Evolutionary conservation across 2,113 vertebrate species (phyloP), one percentile per base, ranked within the genome.

Genomic region (Heliornis fulica): DNA sequence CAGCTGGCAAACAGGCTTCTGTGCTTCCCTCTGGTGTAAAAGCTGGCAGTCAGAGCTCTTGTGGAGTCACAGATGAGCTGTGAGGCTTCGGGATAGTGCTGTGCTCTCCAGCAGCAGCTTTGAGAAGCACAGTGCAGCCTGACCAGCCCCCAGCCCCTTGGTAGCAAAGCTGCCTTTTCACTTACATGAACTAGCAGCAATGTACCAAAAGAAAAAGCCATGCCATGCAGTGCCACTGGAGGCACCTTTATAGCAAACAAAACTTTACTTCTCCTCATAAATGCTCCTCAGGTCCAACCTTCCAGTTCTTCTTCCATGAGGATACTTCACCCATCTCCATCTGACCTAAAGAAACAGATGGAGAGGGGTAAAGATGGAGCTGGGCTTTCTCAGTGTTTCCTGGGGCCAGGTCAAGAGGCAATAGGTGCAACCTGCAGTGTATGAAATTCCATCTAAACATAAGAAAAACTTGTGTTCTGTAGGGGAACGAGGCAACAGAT

Each of bases 161-260:
- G 59, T 19, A 60, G 46, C 59, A 56, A 50, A 78, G 31, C 65
- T 40, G 31, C 54, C 36, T 63, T 63, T 46, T 60, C 1, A 1
- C 36, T 72, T 26, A 9, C 2, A 15, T 1, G 1, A 46, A n/a
- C n/a, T 22, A 46, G 38, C 4, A 3, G 53, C 34, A 36, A 9
- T 4, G 10, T 4, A 46, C 34, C 41, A 34, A 70, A 79, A 91
- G 41, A 32, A 72, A 68, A 82, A 77, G 57, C 45, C 1, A 2
- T 12, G 57, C 4, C 2, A 38, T 76, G 53, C 81, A 53, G 36
- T 11, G 56, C 56, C 46, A 17, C 15, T 5, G 6, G n/a, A 54
- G n/a, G 48, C 40, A 32, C 13, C 45, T 36, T 15, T n/a, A 29
- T 13, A 59, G 40, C 38, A 87, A 91, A 66, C 46, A 51, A 16